phyloP scores from a whole-genome alignment of 2,888 invertebrate species.

The Polylopha cassiicola region DNA sequence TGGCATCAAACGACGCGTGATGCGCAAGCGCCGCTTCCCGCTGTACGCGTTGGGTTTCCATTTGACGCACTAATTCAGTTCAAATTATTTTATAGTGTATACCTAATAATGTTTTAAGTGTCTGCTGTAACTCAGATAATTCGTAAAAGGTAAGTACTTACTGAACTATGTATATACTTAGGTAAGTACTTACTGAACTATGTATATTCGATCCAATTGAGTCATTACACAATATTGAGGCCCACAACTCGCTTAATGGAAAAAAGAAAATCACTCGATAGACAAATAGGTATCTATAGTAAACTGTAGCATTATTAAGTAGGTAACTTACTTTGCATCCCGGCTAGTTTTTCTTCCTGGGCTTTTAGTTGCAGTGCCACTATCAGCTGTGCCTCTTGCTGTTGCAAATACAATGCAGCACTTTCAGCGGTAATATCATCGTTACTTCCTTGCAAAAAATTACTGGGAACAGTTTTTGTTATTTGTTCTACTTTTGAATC shows the following conservation, averaged over 20 bases:
- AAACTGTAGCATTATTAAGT: too few relatives aligned
- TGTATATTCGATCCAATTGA: too few relatives aligned
- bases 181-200: too few relatives aligned
- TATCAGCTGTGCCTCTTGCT: slow-evolving; percentile 79
- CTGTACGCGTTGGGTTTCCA: slow-evolving; percentile 65
- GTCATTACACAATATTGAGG: too few relatives aligned
- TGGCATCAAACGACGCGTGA: slow-evolving; percentile 70
- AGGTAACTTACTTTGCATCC: slow-evolving; percentile 66
- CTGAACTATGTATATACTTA: too few relatives aligned
- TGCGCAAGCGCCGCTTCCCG: slow-evolving; percentile 72
- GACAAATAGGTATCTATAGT: too few relatives aligned
- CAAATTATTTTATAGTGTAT: too few relatives aligned
- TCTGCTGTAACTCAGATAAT: too few relatives aligned
- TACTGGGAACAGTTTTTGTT: slow-evolving; percentile 23
- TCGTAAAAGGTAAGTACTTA: too few relatives aligned
- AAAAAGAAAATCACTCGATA: too few relatives aligned
- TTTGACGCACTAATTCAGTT: slow-evolving; percentile 53
- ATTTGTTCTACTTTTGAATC: slow-evolving; percentile 26
- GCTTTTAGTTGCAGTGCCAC: slow-evolving; percentile 79
- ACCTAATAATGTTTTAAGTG: too few relatives aligned
- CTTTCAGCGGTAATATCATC: slow-evolving; percentile 73
- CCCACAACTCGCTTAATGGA: too few relatives aligned
- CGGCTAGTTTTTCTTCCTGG: slow-evolving; percentile 77
- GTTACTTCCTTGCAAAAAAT: slow-evolving; percentile 39
- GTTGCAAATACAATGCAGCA: slow-evolving; percentile 75